Conservation (phyloP, 2,888 invertebrate genomes). For the Drosophila limbata region DNA sequence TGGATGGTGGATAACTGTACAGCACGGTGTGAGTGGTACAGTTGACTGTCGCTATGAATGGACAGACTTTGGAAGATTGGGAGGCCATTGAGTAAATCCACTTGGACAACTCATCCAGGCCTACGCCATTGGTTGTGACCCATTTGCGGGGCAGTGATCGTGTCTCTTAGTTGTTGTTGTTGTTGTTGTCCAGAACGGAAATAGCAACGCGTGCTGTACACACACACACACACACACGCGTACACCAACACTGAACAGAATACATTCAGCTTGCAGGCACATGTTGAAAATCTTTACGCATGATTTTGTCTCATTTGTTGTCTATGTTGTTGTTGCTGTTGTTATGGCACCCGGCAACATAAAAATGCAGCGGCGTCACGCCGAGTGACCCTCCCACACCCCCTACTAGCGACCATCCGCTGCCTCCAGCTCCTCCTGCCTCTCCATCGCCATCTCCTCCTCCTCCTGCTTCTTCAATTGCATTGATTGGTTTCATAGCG, state of each 20-base stretch:
- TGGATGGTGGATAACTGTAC: conserved; percentile 27
- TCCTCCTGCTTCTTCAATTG: conserved; percentile 30
- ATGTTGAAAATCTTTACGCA: conserved; percentile 69
- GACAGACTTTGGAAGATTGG: neutral
- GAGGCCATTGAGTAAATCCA: conserved; percentile 29
- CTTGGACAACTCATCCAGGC: conserved; percentile 35
- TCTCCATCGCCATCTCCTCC: neutral
- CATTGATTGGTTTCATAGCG: conserved; percentile 59
- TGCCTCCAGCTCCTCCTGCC: conserved; percentile 4
- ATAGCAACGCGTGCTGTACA: conserved; percentile 65
- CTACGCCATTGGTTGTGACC: conserved; percentile 56
- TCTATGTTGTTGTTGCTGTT: conserved; percentile 15
- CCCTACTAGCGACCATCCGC: conserved; percentile 13
- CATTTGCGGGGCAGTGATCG: conserved; percentile 49
- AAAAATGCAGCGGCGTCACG: conserved; percentile 44
- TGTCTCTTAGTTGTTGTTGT: conserved; percentile 13
- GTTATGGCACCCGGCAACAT: conserved; percentile 26
- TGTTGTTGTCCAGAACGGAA: conserved; percentile 63
- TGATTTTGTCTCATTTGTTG: conserved; percentile 70
- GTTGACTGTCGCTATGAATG: conserved; percentile 26
- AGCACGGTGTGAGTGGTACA: conserved; percentile 6
- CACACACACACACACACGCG: conserved; percentile 22
- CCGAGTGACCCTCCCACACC: conserved; percentile 46
- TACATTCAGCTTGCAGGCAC: conserved; percentile 42
- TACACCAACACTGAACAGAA: conserved; percentile 18